These are phyloP conservation scores for Dryococelus australis DNA, from an alignment of 2,888 invertebrate species.

Conservation along the genomic window DNA sequence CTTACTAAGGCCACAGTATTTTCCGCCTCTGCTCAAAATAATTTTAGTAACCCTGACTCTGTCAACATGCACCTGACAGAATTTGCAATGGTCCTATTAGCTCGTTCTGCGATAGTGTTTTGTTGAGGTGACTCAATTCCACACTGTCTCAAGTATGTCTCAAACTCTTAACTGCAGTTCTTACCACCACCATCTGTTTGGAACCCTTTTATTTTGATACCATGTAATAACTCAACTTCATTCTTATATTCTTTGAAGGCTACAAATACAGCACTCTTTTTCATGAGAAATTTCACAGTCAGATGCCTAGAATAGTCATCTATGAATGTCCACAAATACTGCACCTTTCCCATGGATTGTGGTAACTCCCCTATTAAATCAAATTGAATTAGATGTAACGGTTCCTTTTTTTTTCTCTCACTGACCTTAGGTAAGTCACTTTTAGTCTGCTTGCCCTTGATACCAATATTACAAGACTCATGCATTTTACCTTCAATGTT, in stretches of 20 bases:
- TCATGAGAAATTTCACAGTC: not conserved
- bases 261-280: constrained; percentile 17
- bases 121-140: not conserved
- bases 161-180: not conserved
- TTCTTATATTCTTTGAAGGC: not conserved
- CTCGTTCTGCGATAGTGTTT: not conserved
- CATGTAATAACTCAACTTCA: not conserved
- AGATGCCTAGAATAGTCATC: not conserved
- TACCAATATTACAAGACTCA: too few relatives aligned
- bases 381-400: too few relatives aligned
- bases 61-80: not conserved
- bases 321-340: too few relatives aligned
- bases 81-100: not conserved
- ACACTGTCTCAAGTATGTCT: not conserved
- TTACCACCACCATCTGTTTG: not conserved
- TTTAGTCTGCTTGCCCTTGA: too few relatives aligned
- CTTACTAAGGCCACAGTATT: not conserved
- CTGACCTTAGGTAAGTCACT: too few relatives aligned
- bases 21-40: not conserved
- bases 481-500: too few relatives aligned
- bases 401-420: too few relatives aligned
- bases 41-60: not conserved
- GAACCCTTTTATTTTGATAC: not conserved
- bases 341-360: too few relatives aligned
- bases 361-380: too few relatives aligned